Conservation (phyloP, 1,140 invertebrate genomes). For the Mya arenaria region DNA sequence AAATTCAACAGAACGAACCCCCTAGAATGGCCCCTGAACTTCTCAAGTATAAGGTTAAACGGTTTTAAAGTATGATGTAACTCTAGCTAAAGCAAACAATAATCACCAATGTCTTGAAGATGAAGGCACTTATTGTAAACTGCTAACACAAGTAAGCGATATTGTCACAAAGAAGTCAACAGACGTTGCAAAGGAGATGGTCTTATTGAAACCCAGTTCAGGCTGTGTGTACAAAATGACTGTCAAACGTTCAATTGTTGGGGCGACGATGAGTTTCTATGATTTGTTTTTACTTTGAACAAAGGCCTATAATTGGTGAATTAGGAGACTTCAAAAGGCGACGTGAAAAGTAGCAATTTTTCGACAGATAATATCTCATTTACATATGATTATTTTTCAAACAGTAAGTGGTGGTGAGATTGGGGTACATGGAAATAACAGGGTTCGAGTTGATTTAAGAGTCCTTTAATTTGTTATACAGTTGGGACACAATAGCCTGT, state of each 20-base stretch:
- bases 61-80: neutral
- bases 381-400: slow-evolving; percentile 25
- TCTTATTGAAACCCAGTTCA: too few species aligned
- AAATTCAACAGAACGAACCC: too few species aligned
- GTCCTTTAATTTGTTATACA: slow-evolving; percentile 28
- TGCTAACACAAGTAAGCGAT: slow-evolving; percentile 16
- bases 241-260: too few species aligned
- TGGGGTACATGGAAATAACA: slow-evolving; percentile 16
- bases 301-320: slow-evolving; percentile 28
- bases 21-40: too few species aligned
- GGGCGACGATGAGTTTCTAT: too few species aligned
- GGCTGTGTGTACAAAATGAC: neutral
- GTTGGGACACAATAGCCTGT: too few species aligned
- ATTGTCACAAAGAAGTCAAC: neutral
- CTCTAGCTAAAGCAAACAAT: slow-evolving; percentile 1
- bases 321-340: slow-evolving; percentile 17
- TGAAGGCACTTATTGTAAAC: too few species aligned
- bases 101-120: too few species aligned
- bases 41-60: slow-evolving; percentile 21
- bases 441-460: neutral
- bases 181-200: slow-evolving; percentile 7
- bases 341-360: slow-evolving; percentile 34
- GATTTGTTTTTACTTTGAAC: neutral
- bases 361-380: slow-evolving; percentile 32
- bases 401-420: slow-evolving; percentile 16